phyloP scores from a whole-genome alignment of 2,113 vertebrate genomes.

The Kryptolebias marmoratus region DNA sequence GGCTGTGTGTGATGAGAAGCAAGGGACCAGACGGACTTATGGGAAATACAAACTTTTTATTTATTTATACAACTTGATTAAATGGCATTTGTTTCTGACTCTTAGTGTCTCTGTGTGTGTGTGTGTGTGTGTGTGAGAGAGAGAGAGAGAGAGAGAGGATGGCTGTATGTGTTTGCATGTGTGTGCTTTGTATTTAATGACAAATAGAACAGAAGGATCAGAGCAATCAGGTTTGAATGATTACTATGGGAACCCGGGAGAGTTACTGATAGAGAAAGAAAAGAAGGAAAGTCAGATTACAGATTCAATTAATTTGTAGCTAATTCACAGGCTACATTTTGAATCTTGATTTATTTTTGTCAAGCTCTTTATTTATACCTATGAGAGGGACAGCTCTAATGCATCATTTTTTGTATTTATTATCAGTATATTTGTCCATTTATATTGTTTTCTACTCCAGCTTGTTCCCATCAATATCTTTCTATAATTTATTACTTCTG shows the following conservation, averaged over 20 bases:
- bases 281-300: constrained; percentile 76
- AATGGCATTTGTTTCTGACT: constrained; percentile 75
- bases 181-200: constrained; percentile 75
- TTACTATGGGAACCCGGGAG: constrained; percentile 75
- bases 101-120: constrained; percentile 42
- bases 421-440: neutral
- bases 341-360: constrained; percentile 10
- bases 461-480: constrained; percentile 9
- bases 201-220: constrained; percentile 78
- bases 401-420: constrained; percentile 7
- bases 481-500: constrained; percentile 11
- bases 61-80: constrained; percentile 78
- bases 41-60: constrained; percentile 78
- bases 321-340: neutral
- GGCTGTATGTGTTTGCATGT: constrained; percentile 27
- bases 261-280: constrained; percentile 34
- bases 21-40: constrained; percentile 75
- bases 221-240: constrained; percentile 75
- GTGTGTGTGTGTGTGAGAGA: constrained; percentile 30
- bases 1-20: constrained; percentile 63
- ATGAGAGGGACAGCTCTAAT: constrained; percentile 3
- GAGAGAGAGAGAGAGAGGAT: constrained; percentile 9
- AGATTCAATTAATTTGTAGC: constrained; percentile 40
- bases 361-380: constrained; percentile 3
- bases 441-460: neutral